phyloP scores from a whole-genome alignment of 2,113 vertebrate species.

The Myiozetetes cayanensis region DNA sequence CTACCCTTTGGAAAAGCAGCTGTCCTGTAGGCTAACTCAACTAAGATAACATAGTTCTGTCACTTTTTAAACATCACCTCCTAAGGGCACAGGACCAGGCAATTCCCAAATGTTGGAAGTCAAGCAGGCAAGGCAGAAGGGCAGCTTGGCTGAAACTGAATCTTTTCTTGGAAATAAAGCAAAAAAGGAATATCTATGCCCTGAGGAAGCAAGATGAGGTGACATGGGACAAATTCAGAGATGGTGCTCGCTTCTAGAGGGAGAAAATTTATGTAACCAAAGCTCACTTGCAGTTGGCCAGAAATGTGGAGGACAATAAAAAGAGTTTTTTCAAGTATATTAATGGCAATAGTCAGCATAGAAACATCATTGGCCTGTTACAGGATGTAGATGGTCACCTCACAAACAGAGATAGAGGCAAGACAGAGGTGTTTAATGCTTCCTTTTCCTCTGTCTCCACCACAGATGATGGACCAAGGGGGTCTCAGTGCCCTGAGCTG shows the following conservation, averaged over 20 bases:
- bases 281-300: not conserved
- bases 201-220: not conserved
- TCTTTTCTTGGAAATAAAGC: not conserved
- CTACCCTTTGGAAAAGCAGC: not conserved
- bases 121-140: not conserved
- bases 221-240: not conserved
- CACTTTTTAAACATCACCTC: not conserved
- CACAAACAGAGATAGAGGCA: not conserved
- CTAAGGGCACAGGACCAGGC: not conserved
- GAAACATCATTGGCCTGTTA: not conserved
- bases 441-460: not conserved
- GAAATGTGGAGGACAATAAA: not conserved
- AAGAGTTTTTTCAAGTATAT: not conserved
- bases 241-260: not conserved
- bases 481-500: not conserved
- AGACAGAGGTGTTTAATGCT: not conserved
- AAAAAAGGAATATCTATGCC: not conserved
- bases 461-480: not conserved
- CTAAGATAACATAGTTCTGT: not conserved
- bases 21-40: too few species aligned
- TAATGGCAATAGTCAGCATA: not conserved
- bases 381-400: not conserved
- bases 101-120: not conserved
- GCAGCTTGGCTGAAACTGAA: not conserved
- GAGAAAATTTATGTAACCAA: not conserved